phyloP scores from a whole-genome alignment of 1,140 invertebrate genomes.

The Aphelinus atriplicis region DNA sequence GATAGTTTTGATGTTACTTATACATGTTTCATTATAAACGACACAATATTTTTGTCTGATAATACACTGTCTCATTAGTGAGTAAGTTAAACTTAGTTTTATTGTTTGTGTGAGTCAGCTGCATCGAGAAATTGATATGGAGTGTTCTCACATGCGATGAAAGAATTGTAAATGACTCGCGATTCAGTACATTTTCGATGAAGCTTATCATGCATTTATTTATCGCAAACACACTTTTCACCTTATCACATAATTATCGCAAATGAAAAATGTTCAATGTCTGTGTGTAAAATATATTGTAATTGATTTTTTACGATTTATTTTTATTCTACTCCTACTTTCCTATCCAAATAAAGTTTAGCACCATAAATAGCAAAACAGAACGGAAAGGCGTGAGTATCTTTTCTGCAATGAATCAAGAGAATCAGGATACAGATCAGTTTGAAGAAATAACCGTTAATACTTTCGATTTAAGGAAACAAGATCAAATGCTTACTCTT shows the following conservation, averaged over 20 bases:
- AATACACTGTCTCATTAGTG: not conserved
- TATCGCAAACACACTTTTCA: slow-evolving; percentile 18
- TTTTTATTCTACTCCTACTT: too few relatives aligned
- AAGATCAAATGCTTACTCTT: too few relatives aligned
- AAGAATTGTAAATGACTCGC: too few relatives aligned
- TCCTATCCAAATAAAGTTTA: too few relatives aligned
- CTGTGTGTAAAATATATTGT: slow-evolving; percentile 21
- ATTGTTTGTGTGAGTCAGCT: not conserved
- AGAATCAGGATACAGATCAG: too few relatives aligned
- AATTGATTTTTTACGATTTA: slow-evolving; percentile 11
- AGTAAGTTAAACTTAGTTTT: not conserved
- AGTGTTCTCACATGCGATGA: too few relatives aligned
- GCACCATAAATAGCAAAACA: not conserved
- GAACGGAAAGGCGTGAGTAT: not conserved
- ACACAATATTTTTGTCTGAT: not conserved
- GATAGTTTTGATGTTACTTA: slow-evolving; percentile 1
- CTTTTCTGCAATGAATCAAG: not conserved
- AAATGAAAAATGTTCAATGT: slow-evolving; percentile 9
- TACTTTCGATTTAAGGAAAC: too few relatives aligned
- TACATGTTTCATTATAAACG: not conserved
- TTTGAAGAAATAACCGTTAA: too few relatives aligned
- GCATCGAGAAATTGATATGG: not conserved
- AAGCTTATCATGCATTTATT: slow-evolving; percentile 20
- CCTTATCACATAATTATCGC: not conserved
- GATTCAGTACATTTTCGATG: not conserved